A percentile compares a stretch with the other conserved stretches of the same genome.
Evolutionary conservation across 2,113 vertebrate genomes (phyloP).

Genomic region (Dendrocopos noguchii): DNA sequence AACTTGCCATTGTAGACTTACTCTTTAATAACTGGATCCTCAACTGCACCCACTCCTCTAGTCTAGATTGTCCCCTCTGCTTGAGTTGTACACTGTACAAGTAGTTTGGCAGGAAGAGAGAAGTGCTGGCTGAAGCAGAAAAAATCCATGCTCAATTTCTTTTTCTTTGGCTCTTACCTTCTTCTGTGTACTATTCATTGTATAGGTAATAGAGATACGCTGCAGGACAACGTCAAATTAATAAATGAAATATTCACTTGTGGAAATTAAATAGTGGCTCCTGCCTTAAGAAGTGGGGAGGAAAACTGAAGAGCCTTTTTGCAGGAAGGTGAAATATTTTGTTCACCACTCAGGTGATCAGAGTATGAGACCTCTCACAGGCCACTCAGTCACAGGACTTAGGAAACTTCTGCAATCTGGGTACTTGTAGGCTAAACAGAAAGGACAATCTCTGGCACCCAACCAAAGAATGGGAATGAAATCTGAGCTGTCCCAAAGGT

Average conservation of each 20-base stretch:
- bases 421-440: not conserved
- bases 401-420: not conserved
- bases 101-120: not conserved
- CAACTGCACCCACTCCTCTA: not conserved
- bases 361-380: accelerated
- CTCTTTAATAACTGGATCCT: not conserved
- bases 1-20: not conserved
- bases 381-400: not conserved
- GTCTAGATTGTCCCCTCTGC: not conserved
- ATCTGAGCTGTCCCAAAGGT: not conserved
- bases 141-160: not conserved
- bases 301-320: not conserved
- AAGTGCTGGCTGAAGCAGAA: not conserved
- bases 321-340: not conserved
- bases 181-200: not conserved
- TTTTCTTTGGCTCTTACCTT: not conserved
- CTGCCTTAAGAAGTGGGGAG: not conserved
- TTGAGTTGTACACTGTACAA: not conserved
- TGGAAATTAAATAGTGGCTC: not conserved
- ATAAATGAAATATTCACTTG: not conserved
- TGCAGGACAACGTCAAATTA: not conserved
- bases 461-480: not conserved
- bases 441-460: not conserved
- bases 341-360: not conserved
- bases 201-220: not conserved